A percentile compares a stretch with the other conserved stretches of the same genome.
Conservation (phyloP, 2,797 vertebrate species). For the Chelidonichthys spinosus region DNA sequence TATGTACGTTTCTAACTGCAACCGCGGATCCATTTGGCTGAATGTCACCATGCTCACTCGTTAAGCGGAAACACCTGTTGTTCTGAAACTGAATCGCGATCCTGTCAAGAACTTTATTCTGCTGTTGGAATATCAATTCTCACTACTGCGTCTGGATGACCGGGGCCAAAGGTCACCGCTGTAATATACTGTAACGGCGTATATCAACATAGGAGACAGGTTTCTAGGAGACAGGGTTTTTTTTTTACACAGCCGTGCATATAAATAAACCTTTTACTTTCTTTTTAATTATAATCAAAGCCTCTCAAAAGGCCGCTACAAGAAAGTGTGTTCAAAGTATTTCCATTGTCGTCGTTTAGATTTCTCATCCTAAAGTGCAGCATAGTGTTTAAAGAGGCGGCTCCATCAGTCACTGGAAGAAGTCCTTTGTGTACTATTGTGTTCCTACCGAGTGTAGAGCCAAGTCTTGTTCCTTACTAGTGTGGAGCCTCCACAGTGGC, state of each 20-base stretch:
- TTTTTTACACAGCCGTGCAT: neutral
- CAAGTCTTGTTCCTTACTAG: constrained; percentile 4
- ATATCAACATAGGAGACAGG: neutral
- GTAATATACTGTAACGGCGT: too few species aligned
- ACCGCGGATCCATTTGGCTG: too few species aligned
- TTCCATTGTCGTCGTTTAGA: neutral
- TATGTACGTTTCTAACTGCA: too few species aligned
- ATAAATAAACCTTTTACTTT: neutral
- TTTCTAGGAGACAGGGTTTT: neutral
- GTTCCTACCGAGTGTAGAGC: constrained; percentile 4
- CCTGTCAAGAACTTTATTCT: too few species aligned
- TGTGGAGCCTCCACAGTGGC: constrained; percentile 21
- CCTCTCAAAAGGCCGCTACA: neutral
- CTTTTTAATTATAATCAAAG: too few species aligned
- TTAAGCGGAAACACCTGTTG: too few species aligned
- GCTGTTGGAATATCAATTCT: too few species aligned
- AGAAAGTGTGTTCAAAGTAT: neutral
- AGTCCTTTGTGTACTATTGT: constrained; percentile 22
- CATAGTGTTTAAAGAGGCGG: constrained; percentile 17
- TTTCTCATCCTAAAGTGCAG: constrained; percentile 18
- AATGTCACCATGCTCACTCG: too few species aligned
- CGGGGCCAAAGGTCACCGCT: too few species aligned
- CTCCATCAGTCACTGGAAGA: constrained; percentile 7
- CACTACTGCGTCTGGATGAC: too few species aligned
- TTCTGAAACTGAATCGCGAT: too few species aligned